These are phyloP conservation scores for Pegoplata infirma DNA, from an alignment of 2,888 invertebrate species.

Conservation along the genomic window DNA sequence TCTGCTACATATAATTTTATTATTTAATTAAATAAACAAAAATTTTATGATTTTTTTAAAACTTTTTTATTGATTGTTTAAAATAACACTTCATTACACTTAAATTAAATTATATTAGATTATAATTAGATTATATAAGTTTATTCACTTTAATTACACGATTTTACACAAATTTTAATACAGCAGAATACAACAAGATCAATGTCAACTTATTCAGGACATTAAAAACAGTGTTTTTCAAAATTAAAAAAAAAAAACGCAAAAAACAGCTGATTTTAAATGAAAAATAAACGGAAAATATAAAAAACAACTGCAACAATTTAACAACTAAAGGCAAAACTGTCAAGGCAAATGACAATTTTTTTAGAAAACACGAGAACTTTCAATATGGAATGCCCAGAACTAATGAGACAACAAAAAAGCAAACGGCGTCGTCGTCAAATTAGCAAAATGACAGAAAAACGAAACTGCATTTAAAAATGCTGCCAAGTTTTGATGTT, in stretches of 20 bases:
- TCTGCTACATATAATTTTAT: too few relatives aligned
- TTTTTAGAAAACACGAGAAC: conserved; percentile 44
- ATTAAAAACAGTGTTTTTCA: not conserved
- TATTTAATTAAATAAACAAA: not conserved
- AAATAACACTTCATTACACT: not conserved
- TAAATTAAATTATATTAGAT: not conserved
- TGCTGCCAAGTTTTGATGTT: conserved; percentile 47
- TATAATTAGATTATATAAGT: not conserved
- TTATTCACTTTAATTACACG: not conserved
- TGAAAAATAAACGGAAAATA: too few relatives aligned
- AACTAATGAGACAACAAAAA: conserved; percentile 3
- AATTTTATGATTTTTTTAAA: not conserved
- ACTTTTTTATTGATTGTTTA: not conserved
- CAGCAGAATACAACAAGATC: too few relatives aligned
- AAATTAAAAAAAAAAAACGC: too few relatives aligned
- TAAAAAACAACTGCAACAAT: not conserved
- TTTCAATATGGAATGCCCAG: conserved; percentile 9
- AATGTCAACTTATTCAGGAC: conserved; percentile 12
- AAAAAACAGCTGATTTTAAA: conserved; percentile 49
- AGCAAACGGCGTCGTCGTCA: conserved; percentile 11
- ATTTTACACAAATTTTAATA: not conserved
- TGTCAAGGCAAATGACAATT: conserved; percentile 6
- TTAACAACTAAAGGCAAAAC: conserved; percentile 2
- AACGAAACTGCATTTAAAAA: conserved; percentile 35
- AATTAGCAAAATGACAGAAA: too few relatives aligned